Conservation (phyloP, 1,140 invertebrate species). For the Popillia japonica region DNA sequence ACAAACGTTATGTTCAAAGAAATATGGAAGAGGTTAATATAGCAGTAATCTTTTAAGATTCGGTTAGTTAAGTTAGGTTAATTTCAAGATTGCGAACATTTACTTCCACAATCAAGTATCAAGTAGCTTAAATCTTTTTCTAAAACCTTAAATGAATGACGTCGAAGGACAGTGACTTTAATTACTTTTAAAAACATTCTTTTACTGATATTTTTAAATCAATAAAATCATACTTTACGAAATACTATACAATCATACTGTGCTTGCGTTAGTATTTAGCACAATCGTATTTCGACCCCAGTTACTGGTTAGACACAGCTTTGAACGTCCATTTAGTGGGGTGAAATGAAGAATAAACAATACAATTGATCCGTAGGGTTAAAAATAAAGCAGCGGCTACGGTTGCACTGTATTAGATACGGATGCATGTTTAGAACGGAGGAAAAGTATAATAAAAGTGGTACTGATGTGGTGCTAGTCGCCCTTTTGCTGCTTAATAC, state of each 20-base stretch:
- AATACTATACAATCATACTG: too few species aligned
- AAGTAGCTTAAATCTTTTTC: too few species aligned
- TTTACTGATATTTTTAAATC: too few species aligned
- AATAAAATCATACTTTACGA: too few species aligned
- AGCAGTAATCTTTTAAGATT: too few species aligned
- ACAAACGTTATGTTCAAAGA: slow-evolving; percentile 51
- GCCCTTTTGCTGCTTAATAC: slow-evolving; percentile 40
- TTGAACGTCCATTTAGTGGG: slow-evolving; percentile 41
- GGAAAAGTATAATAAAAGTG: slow-evolving; percentile 40
- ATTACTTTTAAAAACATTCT: too few species aligned
- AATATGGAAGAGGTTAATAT: too few species aligned
- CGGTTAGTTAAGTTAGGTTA: too few species aligned
- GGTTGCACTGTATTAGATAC: slow-evolving; percentile 45
- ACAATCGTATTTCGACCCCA: slow-evolving; percentile 12
- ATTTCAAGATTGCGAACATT: too few species aligned
- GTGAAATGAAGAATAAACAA: slow-evolving; percentile 46
- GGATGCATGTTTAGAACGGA: slow-evolving; percentile 32
- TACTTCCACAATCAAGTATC: too few species aligned
- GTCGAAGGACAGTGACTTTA: too few species aligned
- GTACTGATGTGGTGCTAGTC: slow-evolving; percentile 28
- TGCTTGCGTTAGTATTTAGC: not conserved
- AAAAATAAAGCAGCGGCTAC: slow-evolving; percentile 48
- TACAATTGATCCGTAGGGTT: slow-evolving; percentile 44
- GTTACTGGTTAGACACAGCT: slow-evolving; percentile 27
- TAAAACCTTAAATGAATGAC: too few species aligned